Base-by-base conservation (phyloP, 2,888 invertebrate species). In the Aquatica leii region DNA sequence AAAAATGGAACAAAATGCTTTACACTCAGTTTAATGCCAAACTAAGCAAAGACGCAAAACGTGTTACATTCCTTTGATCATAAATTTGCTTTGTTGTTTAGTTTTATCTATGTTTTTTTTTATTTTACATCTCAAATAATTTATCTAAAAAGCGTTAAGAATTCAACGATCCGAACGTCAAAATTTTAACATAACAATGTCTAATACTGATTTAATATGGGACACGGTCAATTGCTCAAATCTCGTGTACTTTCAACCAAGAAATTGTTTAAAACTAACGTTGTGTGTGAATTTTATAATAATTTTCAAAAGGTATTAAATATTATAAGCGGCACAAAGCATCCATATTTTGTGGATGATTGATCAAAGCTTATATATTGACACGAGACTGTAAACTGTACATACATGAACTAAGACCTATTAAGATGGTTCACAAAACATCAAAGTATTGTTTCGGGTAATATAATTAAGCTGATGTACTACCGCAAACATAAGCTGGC, bases 391-490 rank as follows among this genome's bases (percentile, higher is more conserved):
- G 49, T 48, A 59, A 62, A 52, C 60, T 40, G 59, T 55, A 43
- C 53, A 64, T 50, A 62, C 55, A 46, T 65, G 65, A 66, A 68
- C 70, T 71, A 71, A 71, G 71, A 71, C 70, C 69, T 54, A 71
- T 71, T 71, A 71, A 70, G 71, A 70, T 71, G 71, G 70, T 71
- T 71, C 70, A 71, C 67, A 70, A 70, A 68, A 71, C 71, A 70
- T 71, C 71, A 71, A 71, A 71, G 71, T 71, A 70, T 70, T 71
- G 68, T 71, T 67, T 69, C 60, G 66, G 67, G 53, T 70, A 67
- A 71, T 71, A 66, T 62, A 69, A 69, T 71, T 70, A 69, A 68
- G 67, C 59, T 59, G 54, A 43, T 34, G 58, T 52, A 54, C 55
- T 56, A 57, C 55, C 60, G 55, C 68, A 64, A 56, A 62, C 62